A percentile compares a stretch with the other conserved stretches of the same genome.
Evolutionary conservation across 2,888 invertebrate species (phyloP).

Genomic region (Maniola hyperantus): DNA sequence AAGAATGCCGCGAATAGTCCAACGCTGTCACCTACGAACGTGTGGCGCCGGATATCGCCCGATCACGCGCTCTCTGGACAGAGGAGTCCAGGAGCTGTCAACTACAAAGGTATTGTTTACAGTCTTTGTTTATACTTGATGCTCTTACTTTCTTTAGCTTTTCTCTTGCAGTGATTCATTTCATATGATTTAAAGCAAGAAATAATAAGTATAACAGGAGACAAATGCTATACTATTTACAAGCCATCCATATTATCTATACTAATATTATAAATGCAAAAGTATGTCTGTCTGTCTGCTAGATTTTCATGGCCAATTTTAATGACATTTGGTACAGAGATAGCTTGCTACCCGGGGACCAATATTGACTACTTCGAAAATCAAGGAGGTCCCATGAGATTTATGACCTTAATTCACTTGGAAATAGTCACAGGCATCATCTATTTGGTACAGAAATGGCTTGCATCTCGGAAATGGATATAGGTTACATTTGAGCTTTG

Average conservation of each 20-base stretch:
- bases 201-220: too few species aligned
- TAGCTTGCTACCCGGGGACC: not conserved
- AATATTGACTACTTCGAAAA: not conserved
- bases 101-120: slow-evolving; percentile 84
- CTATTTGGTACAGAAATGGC: too few species aligned
- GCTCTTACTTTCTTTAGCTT: slow-evolving; percentile 2
- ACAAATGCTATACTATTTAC: too few species aligned
- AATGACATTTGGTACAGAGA: not conserved
- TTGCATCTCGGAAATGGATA: too few species aligned
- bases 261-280: too few species aligned
- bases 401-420: too few species aligned
- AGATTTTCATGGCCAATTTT: not conserved
- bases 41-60: slow-evolving; percentile 87
- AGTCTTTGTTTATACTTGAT: slow-evolving; percentile 24
- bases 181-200: not conserved
- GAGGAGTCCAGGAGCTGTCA: slow-evolving; percentile 88
- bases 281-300: not conserved
- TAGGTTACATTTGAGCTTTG: too few species aligned
- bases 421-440: too few species aligned
- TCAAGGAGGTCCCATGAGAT: too few species aligned
- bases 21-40: slow-evolving; percentile 85
- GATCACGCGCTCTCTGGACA: slow-evolving; percentile 87
- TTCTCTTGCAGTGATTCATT: not conserved
- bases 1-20: slow-evolving; percentile 85
- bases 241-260: too few species aligned